These are phyloP conservation scores for Cliona cf. orientalis DNA, from an alignment of 37 sponge, comb jelly and placozoan species.

Conservation along the genomic window DNA sequence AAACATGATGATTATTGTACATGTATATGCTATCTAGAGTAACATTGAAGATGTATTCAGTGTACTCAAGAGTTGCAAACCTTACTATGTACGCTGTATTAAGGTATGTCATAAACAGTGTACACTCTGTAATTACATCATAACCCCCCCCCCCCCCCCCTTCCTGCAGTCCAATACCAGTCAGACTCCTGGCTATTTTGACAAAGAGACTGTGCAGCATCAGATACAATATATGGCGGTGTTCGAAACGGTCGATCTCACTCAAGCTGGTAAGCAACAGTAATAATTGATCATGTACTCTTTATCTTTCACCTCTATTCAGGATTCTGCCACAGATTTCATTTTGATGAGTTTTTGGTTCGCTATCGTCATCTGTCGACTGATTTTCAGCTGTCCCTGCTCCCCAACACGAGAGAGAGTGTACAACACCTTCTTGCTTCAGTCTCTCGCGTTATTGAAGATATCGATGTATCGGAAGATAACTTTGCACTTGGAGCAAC, in stretches of 20 bases:
- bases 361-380: constrained; percentile 30
- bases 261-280: constrained; percentile 55
- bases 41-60: not conserved
- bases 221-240: constrained; percentile 72
- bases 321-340: constrained; percentile 45
- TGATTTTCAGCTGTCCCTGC: not conserved
- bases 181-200: constrained; percentile 73
- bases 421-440: constrained; percentile 23
- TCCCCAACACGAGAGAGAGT: not conserved
- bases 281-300: not conserved
- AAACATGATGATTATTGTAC: not conserved
- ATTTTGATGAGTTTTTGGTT: constrained; percentile 39
- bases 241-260: constrained; percentile 78
- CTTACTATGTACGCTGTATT: constrained; percentile 16
- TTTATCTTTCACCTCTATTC: not conserved
- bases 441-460: constrained; percentile 21
- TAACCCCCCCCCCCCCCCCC: not conserved
- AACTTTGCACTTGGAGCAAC: constrained; percentile 58
- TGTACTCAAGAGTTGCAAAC: no score
- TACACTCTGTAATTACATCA: not conserved
- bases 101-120: constrained; percentile 10
- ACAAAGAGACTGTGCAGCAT: constrained; percentile 50
- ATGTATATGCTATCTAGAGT: not conserved
- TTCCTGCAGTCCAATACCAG: constrained; percentile 44
- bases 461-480: constrained; percentile 44